Evolutionary conservation across 2,113 vertebrate genomes (phyloP).

Genomic region (Mormyrus iriodes): DNA sequence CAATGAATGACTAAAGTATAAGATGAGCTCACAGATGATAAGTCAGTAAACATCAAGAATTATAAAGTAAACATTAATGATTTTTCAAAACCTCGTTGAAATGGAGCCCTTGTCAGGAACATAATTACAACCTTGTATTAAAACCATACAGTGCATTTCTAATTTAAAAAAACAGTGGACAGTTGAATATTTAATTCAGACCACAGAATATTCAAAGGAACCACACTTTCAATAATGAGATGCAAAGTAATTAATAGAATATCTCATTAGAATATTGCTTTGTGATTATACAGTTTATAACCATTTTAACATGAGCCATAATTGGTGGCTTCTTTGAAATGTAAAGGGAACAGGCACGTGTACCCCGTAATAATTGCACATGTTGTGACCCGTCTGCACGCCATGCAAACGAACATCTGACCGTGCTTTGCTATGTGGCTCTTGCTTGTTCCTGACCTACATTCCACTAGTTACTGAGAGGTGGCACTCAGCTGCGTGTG

Average conservation of each 20-base stretch:
- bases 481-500: neutral
- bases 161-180: neutral
- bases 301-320: constrained; percentile 5
- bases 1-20: neutral
- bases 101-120: constrained; percentile 2
- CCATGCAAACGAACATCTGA: neutral
- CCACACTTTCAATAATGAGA: constrained; percentile 6
- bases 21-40: neutral
- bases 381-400: neutral
- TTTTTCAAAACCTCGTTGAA: neutral
- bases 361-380: neutral
- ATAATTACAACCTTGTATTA: constrained; percentile 8
- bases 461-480: neutral
- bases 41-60: neutral
- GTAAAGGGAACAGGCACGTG: neutral
- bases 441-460: neutral
- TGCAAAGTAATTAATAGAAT: constrained; percentile 24
- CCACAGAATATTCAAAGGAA: neutral
- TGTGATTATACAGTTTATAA: constrained; percentile 28
- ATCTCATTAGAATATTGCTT: constrained; percentile 32
- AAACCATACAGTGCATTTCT: neutral
- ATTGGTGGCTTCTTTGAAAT: constrained; percentile 13
- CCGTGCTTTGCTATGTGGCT: neutral
- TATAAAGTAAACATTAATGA: neutral
- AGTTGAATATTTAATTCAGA: neutral